Conservation (phyloP, 1,140 invertebrate genomes). For the Macrostomum lignano region DNA sequence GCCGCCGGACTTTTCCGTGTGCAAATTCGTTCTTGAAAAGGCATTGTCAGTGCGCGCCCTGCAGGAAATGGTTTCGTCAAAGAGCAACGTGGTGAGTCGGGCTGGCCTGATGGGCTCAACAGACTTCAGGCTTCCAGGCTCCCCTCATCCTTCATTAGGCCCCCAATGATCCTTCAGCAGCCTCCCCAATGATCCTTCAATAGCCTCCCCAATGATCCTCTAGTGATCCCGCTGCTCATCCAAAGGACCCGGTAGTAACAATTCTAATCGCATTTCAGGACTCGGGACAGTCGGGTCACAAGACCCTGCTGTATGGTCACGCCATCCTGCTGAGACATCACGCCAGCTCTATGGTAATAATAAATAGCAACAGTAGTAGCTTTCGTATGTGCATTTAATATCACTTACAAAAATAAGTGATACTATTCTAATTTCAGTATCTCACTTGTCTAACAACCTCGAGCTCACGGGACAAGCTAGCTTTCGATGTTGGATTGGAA, state of each 20-base stretch:
- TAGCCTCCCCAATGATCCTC: no score
- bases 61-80: constrained; percentile 50
- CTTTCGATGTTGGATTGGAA: constrained; percentile 95
- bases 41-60: constrained; percentile 89
- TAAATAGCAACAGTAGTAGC: no score
- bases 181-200: no score
- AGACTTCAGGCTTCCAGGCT: neutral
- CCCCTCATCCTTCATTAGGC: no score
- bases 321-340: constrained; percentile 83
- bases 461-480: constrained; percentile 88
- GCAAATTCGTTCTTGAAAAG: constrained; percentile 91
- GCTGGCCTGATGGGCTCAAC: neutral
- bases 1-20: constrained; percentile 84
- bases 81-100: constrained; percentile 10
- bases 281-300: constrained; percentile 85
- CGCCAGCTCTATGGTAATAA: constrained; percentile 95
- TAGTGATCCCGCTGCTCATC: neutral
- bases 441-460: constrained; percentile 78
- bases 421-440: constrained; percentile 39
- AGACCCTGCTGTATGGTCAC: constrained; percentile 90
- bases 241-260: constrained; percentile 1
- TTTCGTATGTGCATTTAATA: no score
- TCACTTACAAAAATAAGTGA: constrained; percentile 11
- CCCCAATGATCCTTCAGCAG: no score
- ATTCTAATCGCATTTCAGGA: constrained; percentile 28